These are phyloP conservation scores for Tachina lurida DNA, from an alignment of 2,888 invertebrate species.

Conservation along the genomic window DNA sequence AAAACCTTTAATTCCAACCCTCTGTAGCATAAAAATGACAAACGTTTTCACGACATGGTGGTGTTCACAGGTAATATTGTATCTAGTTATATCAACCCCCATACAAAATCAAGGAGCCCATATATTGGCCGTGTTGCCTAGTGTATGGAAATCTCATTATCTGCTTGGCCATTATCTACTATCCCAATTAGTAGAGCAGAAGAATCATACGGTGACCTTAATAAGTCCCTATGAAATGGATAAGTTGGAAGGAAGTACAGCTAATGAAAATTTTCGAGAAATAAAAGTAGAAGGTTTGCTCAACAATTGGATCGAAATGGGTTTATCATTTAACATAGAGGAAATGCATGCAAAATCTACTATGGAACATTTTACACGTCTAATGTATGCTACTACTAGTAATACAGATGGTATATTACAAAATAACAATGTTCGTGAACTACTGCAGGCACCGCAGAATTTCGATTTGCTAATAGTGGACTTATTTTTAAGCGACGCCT, in stretches of 20 bases:
- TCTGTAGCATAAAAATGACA: constrained; percentile 34
- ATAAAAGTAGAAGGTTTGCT: constrained; percentile 79
- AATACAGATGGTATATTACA: constrained; percentile 79
- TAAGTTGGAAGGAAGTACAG: constrained; percentile 27
- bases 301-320: constrained; percentile 81
- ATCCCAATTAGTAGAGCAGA: constrained; percentile 77
- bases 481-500: constrained; percentile 83
- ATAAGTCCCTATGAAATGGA: constrained; percentile 77
- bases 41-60: constrained; percentile 26
- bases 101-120: constrained; percentile 75
- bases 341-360: constrained; percentile 79
- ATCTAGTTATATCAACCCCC: constrained; percentile 10
- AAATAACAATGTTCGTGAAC: constrained; percentile 76
- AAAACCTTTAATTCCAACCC: background rate
- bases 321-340: constrained; percentile 79
- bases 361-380: constrained; percentile 80
- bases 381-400: constrained; percentile 81
- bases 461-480: constrained; percentile 83
- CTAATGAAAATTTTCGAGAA: constrained; percentile 77
- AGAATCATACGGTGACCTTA: constrained; percentile 80
- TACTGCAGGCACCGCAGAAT: constrained; percentile 77
- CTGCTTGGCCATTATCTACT: constrained; percentile 79
- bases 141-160: constrained; percentile 82
- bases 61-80: constrained; percentile 33
- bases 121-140: constrained; percentile 81